Percentiles rank a stretch among this genome's conserved stretches.
These are phyloP conservation scores for Falco berigora DNA, from an alignment of 2,797 vertebrate genomes.

Conservation along the genomic window DNA sequence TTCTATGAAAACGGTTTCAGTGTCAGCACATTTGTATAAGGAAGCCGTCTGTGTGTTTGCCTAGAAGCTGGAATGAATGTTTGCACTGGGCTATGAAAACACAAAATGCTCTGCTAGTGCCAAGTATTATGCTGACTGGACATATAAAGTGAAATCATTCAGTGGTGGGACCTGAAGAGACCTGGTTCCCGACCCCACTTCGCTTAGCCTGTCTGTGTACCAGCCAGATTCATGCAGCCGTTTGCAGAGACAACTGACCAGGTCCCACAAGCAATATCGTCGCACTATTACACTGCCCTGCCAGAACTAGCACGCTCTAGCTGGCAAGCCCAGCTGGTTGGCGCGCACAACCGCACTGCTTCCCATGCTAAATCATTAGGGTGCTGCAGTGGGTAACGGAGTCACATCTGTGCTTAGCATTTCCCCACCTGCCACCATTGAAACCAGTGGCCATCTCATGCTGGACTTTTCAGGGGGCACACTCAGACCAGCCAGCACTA, in stretches of 20 bases:
- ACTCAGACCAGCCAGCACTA: not conserved
- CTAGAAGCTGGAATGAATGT: not conserved
- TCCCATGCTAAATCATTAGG: not conserved
- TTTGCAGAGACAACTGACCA: not conserved
- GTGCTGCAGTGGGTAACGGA: not conserved
- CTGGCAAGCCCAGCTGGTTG: not conserved
- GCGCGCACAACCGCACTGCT: not conserved
- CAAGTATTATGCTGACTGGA: not conserved
- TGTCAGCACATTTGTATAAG: not conserved
- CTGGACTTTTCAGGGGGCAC: not conserved
- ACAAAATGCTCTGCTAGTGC: not conserved
- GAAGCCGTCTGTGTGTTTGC: not conserved
- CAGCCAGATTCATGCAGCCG: not conserved
- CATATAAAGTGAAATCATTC: accelerated
- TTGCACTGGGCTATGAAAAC: not conserved
- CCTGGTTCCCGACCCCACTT: not conserved
- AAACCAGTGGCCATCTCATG: not conserved
- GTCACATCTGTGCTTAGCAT: not conserved
- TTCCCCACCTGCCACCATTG: not conserved
- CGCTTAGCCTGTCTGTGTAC: accelerated
- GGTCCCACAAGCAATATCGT: not conserved
- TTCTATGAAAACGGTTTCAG: not conserved
- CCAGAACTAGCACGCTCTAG: not conserved
- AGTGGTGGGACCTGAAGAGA: not conserved
- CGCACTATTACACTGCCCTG: not conserved